Base-by-base conservation (phyloP, 2,797 vertebrate species). In the Poecilia picta region DNA sequence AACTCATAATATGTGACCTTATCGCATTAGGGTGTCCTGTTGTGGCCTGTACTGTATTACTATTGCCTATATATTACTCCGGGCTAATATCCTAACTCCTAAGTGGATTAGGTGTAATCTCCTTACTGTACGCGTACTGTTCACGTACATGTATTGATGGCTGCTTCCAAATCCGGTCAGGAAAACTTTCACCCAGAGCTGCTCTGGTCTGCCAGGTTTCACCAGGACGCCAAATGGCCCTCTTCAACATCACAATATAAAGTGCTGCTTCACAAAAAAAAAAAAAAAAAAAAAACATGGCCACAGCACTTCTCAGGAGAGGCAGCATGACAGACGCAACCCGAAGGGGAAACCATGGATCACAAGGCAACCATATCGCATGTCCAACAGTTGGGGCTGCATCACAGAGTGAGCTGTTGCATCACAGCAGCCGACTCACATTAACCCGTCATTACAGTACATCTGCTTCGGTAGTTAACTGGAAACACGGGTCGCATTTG, bases 81-180 rank as follows among this genome's bases (percentile, higher is more conserved):
- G 4, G 87, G 83, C 45, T 79, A 87, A 92, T 92, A 92, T 89
- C 81, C 76, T 70, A 89, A 88, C 66, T 74, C 79, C 53, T 86
- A 92, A 94, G 76, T 86, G 81, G 91, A 93, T 95, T 93, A 91
- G 15, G 0, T 53, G 11, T 94, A 93, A 95, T 91, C 92, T 80
- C 0, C 77, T 95, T 94, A 92, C 84, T 75, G 81, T 88, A 78
- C 81, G 89, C 87, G 84, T 85, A 85, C 91, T 88, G 66, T 93
- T 86, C 76, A 84, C 79, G 53, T 89, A 89, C 68, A 73, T 87
- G 78, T 76, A 78, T 79, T 83, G 89, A 90, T 88, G 79, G 81
- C 72, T 79, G 59, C 75, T 49, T 74, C 77, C 79, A 88, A 88
- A 87, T 87, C 89, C 68, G 0, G 76, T 80, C 62, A 87, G 86